Evolutionary conservation across 2,797 vertebrate species (phyloP).

Genomic region (Varecia variegata): DNA sequence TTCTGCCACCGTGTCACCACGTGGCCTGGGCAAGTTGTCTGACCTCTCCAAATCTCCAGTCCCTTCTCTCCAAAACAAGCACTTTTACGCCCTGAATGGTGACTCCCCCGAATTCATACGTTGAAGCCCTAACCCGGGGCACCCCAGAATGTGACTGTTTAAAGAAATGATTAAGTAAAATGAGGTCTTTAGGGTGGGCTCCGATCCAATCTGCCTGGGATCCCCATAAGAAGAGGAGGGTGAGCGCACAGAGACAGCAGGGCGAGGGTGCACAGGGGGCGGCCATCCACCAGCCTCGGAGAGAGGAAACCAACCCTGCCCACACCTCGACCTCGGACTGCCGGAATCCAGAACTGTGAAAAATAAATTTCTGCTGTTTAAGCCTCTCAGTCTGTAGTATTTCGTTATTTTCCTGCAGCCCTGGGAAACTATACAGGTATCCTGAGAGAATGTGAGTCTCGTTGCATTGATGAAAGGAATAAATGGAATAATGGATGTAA

Average conservation of each 20-base stretch:
- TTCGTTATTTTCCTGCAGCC: neutral
- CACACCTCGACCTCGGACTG: neutral
- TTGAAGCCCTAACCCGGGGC: neutral
- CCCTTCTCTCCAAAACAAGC: neutral
- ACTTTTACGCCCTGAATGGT: neutral
- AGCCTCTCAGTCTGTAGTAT: neutral
- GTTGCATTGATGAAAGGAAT: neutral
- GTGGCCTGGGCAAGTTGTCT: neutral
- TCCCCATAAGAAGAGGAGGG: neutral
- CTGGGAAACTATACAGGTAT: neutral
- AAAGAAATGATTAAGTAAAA: neutral
- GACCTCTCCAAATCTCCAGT: neutral
- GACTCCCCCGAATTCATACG: neutral
- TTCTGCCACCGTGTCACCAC: neutral
- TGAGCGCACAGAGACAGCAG: neutral
- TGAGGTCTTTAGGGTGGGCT: rapidly evolving
- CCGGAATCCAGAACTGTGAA: neutral
- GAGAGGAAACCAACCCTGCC: neutral
- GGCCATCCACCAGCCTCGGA: neutral
- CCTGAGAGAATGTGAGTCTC: neutral
- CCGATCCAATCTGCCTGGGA: too few relatives aligned
- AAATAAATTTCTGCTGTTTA: neutral
- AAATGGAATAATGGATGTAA: neutral
- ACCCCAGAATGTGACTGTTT: neutral
- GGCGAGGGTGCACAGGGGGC: neutral